Evolutionary conservation across 2,888 invertebrate species (phyloP), one percentile per base, ranked within the genome.

Genomic region (Chrysodeixis includens): DNA sequence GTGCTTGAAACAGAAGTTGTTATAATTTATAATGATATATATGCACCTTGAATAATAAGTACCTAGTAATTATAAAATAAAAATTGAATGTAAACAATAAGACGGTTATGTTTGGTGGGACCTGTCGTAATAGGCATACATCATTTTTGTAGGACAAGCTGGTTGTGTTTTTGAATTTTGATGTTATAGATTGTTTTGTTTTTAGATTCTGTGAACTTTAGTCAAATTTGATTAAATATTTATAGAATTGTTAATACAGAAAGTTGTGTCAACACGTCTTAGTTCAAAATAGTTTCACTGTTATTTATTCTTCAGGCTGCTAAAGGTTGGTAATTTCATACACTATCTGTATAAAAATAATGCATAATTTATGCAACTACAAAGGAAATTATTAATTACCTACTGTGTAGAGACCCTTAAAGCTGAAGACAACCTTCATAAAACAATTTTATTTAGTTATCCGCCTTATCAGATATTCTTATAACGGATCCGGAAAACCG

Each of bases 1-100:
- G 75, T 81, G 73, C 67, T 64, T 46, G 60, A 54, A 64, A 79
- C 76, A 71, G 75, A 73, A 81, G 79, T 78, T 80, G 69, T 62
- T 70, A 78, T 73, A 80, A 80, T 81, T 79, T 80, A 79, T 81
- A 78, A 79, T 79, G 75, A 81, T 78, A 67, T 63, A 79, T 68
- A 69, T 76, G 69, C 62, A 69, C 69, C 63, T 67, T 76, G 74
- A 69, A 69, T 75, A 74, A 73, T 74, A 81, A 60, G 68, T 65
- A 49, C 20, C 46, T 16, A 30, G 68, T 76, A 79, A 79, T 79
- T 76, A 79, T 69, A 73, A 72, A 66, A 74, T 78, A 78, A 78
- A 63, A 75, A 77, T 78, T 74, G 71, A 74, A 64, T 66, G 35
- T 51, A 46, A 14, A 18, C 30, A 51, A 7, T 32, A 61, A 44